phyloP scores from a whole-genome alignment of 2,113 vertebrate genomes.

The Himantopus leucocephalus region DNA sequence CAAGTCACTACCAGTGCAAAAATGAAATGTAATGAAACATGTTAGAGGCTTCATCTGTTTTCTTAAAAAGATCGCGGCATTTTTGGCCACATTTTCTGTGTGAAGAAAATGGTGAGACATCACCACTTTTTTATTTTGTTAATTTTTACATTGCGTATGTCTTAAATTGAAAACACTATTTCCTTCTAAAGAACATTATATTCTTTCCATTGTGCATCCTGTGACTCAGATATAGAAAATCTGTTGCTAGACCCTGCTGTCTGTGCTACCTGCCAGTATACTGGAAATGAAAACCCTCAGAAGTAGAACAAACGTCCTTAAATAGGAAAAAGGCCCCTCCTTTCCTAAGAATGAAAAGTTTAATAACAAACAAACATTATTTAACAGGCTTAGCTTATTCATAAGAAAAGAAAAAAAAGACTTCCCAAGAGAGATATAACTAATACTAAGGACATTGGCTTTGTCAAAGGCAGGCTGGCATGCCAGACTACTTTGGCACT shows the following conservation, averaged over 20 bases:
- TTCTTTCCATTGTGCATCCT: background rate
- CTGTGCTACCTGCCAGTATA: background rate
- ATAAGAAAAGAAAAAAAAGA: background rate
- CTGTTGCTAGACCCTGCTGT: background rate
- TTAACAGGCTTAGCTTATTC: background rate
- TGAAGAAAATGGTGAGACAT: background rate
- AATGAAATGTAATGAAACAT: background rate
- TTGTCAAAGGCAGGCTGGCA: background rate
- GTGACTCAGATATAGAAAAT: slow-evolving; percentile 24
- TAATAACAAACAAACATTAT: background rate
- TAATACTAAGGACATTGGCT: background rate
- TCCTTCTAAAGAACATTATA: background rate
- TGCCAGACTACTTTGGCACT: background rate
- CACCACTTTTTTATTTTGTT: background rate
- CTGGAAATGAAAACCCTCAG: background rate
- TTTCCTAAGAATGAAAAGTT: background rate
- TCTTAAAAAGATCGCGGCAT: background rate
- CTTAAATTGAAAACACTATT: background rate
- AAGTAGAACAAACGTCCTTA: background rate
- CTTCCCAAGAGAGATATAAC: background rate
- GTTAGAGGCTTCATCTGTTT: background rate
- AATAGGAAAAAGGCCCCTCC: background rate
- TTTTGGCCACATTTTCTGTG: background rate
- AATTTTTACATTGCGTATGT: background rate
- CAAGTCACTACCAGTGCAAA: background rate